A percentile compares a stretch with the other conserved stretches of the same genome.
Evolutionary conservation across 2,888 invertebrate genomes (phyloP).

Genomic region (Polyommatus icarus): DNA sequence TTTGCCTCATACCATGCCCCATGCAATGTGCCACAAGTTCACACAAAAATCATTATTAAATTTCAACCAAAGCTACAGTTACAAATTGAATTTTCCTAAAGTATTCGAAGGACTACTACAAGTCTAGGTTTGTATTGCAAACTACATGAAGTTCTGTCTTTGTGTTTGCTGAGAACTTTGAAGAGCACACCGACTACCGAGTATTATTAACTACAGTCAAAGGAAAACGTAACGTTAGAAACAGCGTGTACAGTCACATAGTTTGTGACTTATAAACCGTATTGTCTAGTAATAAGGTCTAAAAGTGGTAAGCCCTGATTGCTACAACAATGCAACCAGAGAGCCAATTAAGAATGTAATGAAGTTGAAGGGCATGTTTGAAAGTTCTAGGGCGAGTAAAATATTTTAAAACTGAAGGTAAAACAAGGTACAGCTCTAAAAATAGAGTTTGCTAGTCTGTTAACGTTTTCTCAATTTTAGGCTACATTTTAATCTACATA

Average conservation of each 20-base stretch:
- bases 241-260: neutral
- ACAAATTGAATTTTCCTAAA: neutral
- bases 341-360: neutral
- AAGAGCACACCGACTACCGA: neutral
- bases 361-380: neutral
- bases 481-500: too few species aligned
- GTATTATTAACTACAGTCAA: constrained; percentile 5
- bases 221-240: neutral
- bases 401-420: constrained; percentile 1
- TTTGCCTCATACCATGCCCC: too few species aligned
- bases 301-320: neutral
- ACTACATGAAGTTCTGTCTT: constrained; percentile 1
- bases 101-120: neutral
- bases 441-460: neutral
- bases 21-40: too few species aligned
- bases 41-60: too few species aligned
- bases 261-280: neutral
- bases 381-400: neutral
- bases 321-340: neutral
- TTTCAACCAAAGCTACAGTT: neutral
- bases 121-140: neutral
- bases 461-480: neutral
- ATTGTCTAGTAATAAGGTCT: neutral
- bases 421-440: neutral
- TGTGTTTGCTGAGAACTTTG: neutral